Evolutionary conservation across 2,888 invertebrate species (phyloP), one percentile per base, ranked within the genome.

Genomic region (Callinectes sapidus): DNA sequence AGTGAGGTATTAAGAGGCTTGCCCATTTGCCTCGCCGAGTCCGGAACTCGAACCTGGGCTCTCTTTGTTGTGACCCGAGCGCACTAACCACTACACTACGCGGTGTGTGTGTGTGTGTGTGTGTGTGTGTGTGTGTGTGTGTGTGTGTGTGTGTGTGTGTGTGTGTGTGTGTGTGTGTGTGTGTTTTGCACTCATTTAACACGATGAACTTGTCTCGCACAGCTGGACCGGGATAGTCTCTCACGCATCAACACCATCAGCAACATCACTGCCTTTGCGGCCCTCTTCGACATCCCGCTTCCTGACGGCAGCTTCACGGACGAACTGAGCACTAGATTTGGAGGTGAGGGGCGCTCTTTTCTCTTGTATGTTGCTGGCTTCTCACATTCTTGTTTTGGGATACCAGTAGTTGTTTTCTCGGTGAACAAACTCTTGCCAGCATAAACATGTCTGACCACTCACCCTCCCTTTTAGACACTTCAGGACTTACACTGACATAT

Each of bases 241-340:
- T 3, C 71, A 1, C 90, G 48, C 71, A 18, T 90, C 48, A 90
- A 90, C 66, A 6, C 28, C 32, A 28, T 90, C 77, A 16, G 5
- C 81, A 54, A 90, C 90, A 90, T 90, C 81, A 32, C 77, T 0
- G 90, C 71, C 81, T 90, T 90, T 81, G 90, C 90, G n/a, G 18
- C n/a, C 13, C 48, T 90, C 28, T 90, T 90, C 16, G 28, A 28
- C 77, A 8, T 90, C 28, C 2, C 1, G 10, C 81, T 90, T 2
- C 81, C 90, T 13, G 55, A 48, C 28, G 77, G 23, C 48, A 48
- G 81, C 90, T n/a, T 54, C 32, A 5, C n/a, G 71, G 77, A 0
- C 0, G 28, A 48, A n/a, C 10, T 54, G 6, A 16, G 18, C 35
- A 42, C 32, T 39, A 90, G 89, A 77, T 6, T 90, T n/a, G 77